These are phyloP conservation scores for Thaleichthys pacificus DNA, from an alignment of 2,797 vertebrate genomes.

Conservation along the genomic window DNA sequence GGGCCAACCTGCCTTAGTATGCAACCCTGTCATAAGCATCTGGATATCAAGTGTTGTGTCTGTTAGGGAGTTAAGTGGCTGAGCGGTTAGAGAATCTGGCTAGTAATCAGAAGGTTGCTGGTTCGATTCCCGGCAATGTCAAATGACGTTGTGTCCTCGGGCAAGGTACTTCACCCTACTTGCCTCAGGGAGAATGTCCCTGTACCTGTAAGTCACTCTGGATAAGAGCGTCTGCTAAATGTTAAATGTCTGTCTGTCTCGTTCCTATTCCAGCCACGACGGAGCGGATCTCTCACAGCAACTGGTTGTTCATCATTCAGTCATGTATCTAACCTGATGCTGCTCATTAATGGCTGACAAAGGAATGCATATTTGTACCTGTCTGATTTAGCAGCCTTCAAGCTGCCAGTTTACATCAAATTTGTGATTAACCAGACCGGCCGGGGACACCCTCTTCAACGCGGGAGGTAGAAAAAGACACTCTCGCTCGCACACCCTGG, in stretches of 20 bases:
- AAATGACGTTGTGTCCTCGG: no score
- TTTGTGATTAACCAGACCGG: slow-evolving; percentile 34
- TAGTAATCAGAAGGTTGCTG: no score
- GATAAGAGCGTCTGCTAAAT: no score
- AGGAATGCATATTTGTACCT: slow-evolving; percentile 45
- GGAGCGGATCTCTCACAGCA: slow-evolving; percentile 16
- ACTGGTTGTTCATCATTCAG: slow-evolving; percentile 36
- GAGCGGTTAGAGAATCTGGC: no score
- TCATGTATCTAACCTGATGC: slow-evolving; percentile 42
- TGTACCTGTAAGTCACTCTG: no score
- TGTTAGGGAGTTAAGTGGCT: no score
- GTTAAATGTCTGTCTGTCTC: not conserved
- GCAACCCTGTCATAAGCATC: no score
- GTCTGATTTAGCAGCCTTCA: slow-evolving; percentile 50
- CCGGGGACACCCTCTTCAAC: slow-evolving; percentile 1
- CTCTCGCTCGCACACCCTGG: not conserved
- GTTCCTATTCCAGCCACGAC: slow-evolving; percentile 18
- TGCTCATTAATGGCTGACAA: slow-evolving; percentile 48
- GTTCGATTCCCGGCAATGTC: no score
- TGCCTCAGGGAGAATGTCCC: no score
- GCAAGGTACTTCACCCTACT: no score
- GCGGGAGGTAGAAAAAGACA: not conserved
- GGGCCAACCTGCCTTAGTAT: no score
- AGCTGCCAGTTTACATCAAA: slow-evolving; percentile 45
- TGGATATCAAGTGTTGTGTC: not conserved